Evolutionary conservation across 2,888 invertebrate species (phyloP).

Genomic region (Agrotis segetum): DNA sequence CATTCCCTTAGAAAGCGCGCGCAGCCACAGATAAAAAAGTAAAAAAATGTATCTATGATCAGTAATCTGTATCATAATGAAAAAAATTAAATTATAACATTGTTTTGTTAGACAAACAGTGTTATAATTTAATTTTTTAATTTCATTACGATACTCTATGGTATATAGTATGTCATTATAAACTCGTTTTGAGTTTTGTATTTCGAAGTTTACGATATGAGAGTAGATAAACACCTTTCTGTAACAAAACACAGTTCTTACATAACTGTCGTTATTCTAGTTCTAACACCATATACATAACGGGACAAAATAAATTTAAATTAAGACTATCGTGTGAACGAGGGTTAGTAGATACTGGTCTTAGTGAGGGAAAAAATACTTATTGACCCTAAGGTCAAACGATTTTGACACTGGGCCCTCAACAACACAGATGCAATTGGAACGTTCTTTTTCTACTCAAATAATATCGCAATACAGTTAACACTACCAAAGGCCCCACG

Average conservation of each 20-base stretch:
- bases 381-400: conserved; percentile 24
- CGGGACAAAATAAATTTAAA: neutral
- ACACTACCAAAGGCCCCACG: too few relatives aligned
- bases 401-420: neutral
- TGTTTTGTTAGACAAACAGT: too few relatives aligned
- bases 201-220: too few relatives aligned
- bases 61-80: too few relatives aligned
- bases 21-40: too few relatives aligned
- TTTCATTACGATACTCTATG: too few relatives aligned
- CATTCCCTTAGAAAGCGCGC: too few relatives aligned
- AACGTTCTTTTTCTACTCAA: neutral
- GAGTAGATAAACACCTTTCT: neutral
- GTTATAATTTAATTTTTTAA: too few relatives aligned
- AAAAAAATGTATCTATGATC: too few relatives aligned
- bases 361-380: neutral
- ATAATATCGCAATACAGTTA: neutral
- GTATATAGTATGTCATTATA: too few relatives aligned
- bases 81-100: too few relatives aligned
- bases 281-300: neutral
- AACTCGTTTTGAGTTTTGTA: too few relatives aligned
- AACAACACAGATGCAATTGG: neutral
- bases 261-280: neutral
- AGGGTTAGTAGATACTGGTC: conserved; percentile 18
- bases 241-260: neutral
- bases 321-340: conserved; percentile 19